Evolutionary conservation across 1,140 invertebrate species (phyloP), one percentile per base, ranked within the genome.

Genomic region (Aricia agestis): DNA sequence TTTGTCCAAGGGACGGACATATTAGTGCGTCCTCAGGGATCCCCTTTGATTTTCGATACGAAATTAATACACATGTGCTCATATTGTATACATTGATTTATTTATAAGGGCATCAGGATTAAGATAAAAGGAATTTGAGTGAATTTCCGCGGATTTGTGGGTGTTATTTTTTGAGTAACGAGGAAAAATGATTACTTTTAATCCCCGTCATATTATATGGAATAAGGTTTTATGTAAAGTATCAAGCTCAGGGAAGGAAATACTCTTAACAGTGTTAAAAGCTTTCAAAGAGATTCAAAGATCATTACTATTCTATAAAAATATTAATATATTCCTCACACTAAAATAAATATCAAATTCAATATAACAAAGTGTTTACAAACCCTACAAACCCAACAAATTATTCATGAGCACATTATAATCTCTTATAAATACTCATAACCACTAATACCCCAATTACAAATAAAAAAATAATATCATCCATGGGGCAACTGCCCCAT

Each of bases 21-120:
- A 85, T 87, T 85, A 85, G 77, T 69, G 52, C 41, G 80, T 82
- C 84, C 83, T 74, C 63, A 69, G 88, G 84, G 85, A 84, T 73
- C 71, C 74, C 81, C 85, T 91, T 90, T 90, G 88, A 89, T 89
- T 89, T 83, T 70, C 75, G 82, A 88, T 89, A 83, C 83, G 85
- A 87, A 86, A 90, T 89, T 86, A 87, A 88, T 85, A 85, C 80
- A 76, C 73, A 66, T 74, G 70, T 76, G 66, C 77, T 72, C 69
- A 52, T 36, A 36, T 36, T 70, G 75, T 66, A 71, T 59, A 58
- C 57, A 68, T 68, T 52, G 52, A 77, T 59, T 59, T 81, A 81
- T 81, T 81, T 77, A 81, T 77, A 68, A 75, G 36, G 66, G n/a
- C 25, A 58, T 52, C 15, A 69, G 66, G 67, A 52, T 52, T 63